phyloP scores from a whole-genome alignment of 2,113 vertebrate species.

The Oreotrochilus melanogaster region DNA sequence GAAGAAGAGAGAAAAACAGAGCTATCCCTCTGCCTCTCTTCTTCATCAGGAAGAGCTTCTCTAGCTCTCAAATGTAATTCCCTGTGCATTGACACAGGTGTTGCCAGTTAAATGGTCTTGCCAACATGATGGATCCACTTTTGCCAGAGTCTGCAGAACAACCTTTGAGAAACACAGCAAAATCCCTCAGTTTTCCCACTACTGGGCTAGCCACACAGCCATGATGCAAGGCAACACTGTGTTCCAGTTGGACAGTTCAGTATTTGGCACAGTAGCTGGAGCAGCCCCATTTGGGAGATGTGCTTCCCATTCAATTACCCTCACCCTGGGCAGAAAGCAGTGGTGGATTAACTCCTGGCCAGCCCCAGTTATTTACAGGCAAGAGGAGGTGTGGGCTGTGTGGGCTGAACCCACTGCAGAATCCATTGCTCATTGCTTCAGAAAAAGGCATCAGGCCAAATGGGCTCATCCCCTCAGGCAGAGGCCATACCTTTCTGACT shows the following conservation, averaged over 20 bases:
- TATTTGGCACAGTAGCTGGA: background rate
- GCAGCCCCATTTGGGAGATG: accelerated
- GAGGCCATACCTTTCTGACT: background rate
- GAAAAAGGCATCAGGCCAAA: background rate
- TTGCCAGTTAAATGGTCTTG: background rate
- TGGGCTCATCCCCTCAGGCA: background rate
- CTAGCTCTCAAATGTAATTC: background rate
- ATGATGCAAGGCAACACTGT: accelerated
- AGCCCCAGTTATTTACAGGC: background rate
- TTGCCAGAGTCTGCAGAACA: background rate
- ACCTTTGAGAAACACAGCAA: background rate
- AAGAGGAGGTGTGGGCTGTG: background rate
- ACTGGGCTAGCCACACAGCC: background rate
- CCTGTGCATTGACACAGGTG: background rate
- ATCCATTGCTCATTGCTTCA: background rate
- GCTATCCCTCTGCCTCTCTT: background rate
- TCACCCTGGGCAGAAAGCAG: background rate
- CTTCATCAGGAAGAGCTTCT: background rate
- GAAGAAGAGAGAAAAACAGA: background rate
- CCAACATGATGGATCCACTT: background rate
- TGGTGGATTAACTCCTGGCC: background rate
- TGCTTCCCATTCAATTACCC: background rate
- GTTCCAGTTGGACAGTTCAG: too few relatives aligned
- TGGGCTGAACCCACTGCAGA: background rate
- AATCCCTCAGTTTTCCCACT: background rate